Evolutionary conservation across 2,888 invertebrate genomes (phyloP), one percentile per base, ranked within the genome.

Genomic region (Drosophila gaucha): DNA sequence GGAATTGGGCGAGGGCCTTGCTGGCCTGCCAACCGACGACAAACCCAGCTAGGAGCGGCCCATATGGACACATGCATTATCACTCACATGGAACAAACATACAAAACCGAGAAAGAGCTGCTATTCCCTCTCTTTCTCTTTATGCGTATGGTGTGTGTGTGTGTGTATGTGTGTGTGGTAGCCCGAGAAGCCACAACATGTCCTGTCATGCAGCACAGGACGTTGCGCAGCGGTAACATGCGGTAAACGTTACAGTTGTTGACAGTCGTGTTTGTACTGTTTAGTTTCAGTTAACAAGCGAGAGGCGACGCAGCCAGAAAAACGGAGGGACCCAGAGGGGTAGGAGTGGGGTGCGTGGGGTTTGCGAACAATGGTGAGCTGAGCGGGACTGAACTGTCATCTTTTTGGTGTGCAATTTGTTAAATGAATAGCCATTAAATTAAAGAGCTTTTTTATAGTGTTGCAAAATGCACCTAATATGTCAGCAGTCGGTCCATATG

Each of bases 191-290:
- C 88, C 88, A 77, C 88, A 84, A 84, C 88, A 84, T 88, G 86
- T 84, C 84, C 88, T 86, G 88, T 82, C 88, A 86, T 71, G 84
- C 86, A 86, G 86, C 77, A 67, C 74, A 74, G 73, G 85, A 78
- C 73, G 77, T 76, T 76, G 77, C 56, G 77, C 74, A 79, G 77
- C 72, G 78, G 77, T 73, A 78, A 76, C 84, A 88, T 88, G 84
- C 87, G 88, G 84, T 84, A 88, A 86, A 70, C 86, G 84, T 84
- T 88, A 70, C 84, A 88, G 87, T 84, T 84, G 84, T 86, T 84
- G 84, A 84, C 84, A 84, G 87, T 69, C 84, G 63, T 80, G 84
- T 84, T 86, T 84, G 80, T 78, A 67, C 86, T 88, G 87, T 84
- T 88, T 86, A 84, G 87, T 84, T 88, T 86, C 84, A 84, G 87